Base-by-base conservation (phyloP, 2,113 vertebrate species). In the Tupaia tana region DNA sequence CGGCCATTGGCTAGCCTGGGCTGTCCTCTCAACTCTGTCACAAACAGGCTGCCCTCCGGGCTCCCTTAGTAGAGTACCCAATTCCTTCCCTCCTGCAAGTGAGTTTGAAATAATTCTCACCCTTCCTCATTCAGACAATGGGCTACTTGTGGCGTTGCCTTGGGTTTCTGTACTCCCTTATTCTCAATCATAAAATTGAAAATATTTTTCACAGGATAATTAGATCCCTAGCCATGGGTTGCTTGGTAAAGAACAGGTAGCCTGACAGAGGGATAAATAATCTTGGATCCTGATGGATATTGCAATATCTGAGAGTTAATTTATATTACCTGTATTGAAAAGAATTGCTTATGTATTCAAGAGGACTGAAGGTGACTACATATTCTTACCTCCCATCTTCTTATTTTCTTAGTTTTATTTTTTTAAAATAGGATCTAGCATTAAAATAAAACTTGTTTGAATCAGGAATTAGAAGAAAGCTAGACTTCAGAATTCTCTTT, bases 401-500 rank as follows among this genome's bases (percentile, higher is more conserved):
- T 5, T 24, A 2, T 79, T 69, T 88, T 78, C 7, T 67, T 64
- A 69, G 13, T 34, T 78, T 64, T 54, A 27, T 69, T 78, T 87
- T 19, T 64, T 54, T 13, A n/a, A 69, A 85, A 24, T 89, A 84
- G 34, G 3, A 22, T 75, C 43, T 54, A 73, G 66, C 64, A 67
- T 64, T 81, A 27, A 73, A 78, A n/a, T 80, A 69, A 63, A 69
- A 63, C 22, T 93, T 84, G 18, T 77, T 89, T 85, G n/a, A 89
- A 54, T 81, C 13, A 86, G 18, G 16, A 92, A 84, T 79, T 92
- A 85, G 58, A 69, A 85, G 64, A 56, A 87, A 94, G 15, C 12
- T 88, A 87, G n/a, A 22, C n/a, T 69, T 78, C 80, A 70, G n/a
- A 78, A 34, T 81, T 71, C 7, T 66, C 52, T 22, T 91, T 69